A percentile compares a stretch with the other conserved stretches of the same genome.
Evolutionary conservation across 2,888 invertebrate species (phyloP).

Genomic region (Acanthacorydalis orientalis): DNA sequence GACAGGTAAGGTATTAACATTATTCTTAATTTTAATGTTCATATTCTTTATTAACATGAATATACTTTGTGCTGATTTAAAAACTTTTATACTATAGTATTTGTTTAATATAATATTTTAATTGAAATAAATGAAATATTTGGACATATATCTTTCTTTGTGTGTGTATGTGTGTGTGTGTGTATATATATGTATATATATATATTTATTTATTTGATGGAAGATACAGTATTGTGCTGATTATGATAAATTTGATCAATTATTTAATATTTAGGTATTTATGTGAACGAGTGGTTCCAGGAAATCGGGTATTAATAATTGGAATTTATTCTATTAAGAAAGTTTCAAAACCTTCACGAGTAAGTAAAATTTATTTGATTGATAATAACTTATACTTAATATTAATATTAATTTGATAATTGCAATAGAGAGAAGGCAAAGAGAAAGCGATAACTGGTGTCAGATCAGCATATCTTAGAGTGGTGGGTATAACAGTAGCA

Average conservation of each 20-base stretch:
- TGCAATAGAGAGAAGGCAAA: constrained; percentile 41
- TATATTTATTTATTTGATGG: too few species aligned
- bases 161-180: too few species aligned
- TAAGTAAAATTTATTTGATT: constrained; percentile 18
- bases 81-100: too few species aligned
- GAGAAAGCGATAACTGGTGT: constrained; percentile 80
- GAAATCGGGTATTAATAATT: constrained; percentile 81
- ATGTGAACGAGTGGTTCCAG: constrained; percentile 91
- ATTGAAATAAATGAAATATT: too few species aligned
- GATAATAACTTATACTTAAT: background rate
- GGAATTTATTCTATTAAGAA: constrained; percentile 97
- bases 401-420: background rate
- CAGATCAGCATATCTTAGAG: constrained; percentile 83
- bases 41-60: background rate
- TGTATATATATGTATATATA: too few species aligned
- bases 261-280: constrained; percentile 36
- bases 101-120: too few species aligned
- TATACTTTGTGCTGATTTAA: too few species aligned
- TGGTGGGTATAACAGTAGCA: constrained; percentile 81
- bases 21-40: background rate
- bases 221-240: background rate
- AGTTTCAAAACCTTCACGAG: constrained; percentile 42
- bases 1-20: constrained; percentile 43
- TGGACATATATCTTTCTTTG: too few species aligned
- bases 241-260: background rate